These are phyloP conservation scores for Erethizon dorsatum DNA, from an alignment of 2,797 vertebrate genomes.

Conservation along the genomic window DNA sequence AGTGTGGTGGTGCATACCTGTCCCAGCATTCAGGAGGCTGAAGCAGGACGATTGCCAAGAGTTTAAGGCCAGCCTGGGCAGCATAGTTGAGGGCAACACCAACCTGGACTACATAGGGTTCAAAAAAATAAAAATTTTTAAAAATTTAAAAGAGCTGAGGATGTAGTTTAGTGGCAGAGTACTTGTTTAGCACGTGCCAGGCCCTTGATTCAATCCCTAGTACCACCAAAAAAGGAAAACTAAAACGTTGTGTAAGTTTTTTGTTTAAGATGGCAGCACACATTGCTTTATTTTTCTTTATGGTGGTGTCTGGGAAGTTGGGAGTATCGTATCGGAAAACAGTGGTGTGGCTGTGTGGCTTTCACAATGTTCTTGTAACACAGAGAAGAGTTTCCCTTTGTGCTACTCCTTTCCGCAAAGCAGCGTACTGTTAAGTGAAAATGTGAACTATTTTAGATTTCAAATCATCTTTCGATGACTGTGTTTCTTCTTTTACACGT, in stretches of 20 bases:
- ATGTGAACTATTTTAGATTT: constrained; percentile 43
- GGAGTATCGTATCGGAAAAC: not conserved
- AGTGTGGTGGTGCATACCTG: not conserved
- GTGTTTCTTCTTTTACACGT: constrained; percentile 11
- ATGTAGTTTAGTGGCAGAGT: not conserved
- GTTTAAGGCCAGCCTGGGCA: not conserved
- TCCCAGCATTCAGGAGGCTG: not conserved
- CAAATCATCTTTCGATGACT: constrained; percentile 24
- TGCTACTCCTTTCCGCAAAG: constrained; percentile 18
- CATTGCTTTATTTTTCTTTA: constrained; percentile 45
- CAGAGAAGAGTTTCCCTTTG: not conserved
- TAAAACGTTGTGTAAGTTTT: not conserved
- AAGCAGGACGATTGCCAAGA: not conserved
- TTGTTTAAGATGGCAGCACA: not conserved
- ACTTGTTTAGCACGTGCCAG: not conserved
- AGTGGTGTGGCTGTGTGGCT: not conserved
- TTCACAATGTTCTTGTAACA: constrained; percentile 58
- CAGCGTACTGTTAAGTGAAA: not conserved
- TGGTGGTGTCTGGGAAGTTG: constrained; percentile 36
- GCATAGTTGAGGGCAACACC: not conserved
- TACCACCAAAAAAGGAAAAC: not conserved
- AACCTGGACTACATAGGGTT: not conserved
- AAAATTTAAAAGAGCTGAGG: not conserved
- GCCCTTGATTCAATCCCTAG: not conserved
- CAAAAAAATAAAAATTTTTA: not conserved